Conservation (phyloP, 2,797 vertebrate species). For the Muraenolepis orangiensis region DNA sequence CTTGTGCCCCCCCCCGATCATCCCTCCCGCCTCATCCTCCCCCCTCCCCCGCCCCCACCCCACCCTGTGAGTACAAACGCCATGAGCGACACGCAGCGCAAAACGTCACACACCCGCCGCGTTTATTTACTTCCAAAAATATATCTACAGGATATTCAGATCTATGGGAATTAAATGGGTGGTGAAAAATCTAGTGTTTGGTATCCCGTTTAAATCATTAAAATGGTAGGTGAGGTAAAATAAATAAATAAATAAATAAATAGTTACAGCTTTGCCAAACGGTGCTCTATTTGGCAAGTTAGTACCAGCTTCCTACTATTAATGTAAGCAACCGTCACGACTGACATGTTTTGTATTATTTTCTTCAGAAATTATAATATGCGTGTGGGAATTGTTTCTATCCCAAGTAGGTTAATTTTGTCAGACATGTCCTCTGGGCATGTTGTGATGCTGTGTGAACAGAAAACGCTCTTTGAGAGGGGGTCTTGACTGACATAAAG, state of each 20-base stretch:
- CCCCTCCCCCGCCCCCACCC: conserved; percentile 7
- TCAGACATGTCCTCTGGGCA: neutral
- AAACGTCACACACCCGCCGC: conserved; percentile 26
- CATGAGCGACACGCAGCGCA: conserved; percentile 44
- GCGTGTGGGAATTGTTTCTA: neutral
- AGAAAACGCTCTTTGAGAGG: neutral
- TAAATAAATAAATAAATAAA: no score
- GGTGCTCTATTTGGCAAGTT: no score
- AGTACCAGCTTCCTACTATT: no score
- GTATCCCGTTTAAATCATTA: neutral
- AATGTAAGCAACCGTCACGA: neutral
- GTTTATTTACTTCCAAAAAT: neutral
- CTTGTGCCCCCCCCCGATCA: no score
- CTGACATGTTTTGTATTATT: neutral
- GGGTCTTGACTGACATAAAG: conserved; percentile 1
- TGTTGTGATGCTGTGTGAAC: neutral
- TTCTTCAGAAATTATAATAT: neutral
- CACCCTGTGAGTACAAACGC: conserved; percentile 29
- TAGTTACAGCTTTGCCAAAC: no score
- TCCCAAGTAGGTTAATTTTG: neutral
- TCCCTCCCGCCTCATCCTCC: conserved; percentile 21
- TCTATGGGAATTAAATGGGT: neutral
- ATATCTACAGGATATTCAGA: neutral
- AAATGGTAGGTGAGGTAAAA: neutral
- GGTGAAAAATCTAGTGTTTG: neutral